phyloP scores from a whole-genome alignment of 35 echinoderm and acorn worm species.

The Heliocidaris erythrogramma region DNA sequence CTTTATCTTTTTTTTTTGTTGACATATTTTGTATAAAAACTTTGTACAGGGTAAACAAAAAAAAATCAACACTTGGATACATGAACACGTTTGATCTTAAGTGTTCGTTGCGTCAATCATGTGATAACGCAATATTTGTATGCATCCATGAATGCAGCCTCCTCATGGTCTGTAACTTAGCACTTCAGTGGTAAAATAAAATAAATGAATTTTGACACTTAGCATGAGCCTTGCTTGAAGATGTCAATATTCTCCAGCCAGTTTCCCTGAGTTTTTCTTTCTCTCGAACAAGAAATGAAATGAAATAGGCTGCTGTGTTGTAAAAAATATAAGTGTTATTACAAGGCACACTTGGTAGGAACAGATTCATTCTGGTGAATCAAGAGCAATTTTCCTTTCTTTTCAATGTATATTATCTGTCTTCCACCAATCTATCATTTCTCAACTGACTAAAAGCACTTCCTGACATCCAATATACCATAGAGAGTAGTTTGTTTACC shows the following conservation, averaged over 20 bases:
- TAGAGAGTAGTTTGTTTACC: background rate
- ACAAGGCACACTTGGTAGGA: background rate
- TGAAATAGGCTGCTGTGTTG: slow-evolving; percentile 37
- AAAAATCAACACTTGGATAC: background rate
- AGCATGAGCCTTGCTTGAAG: background rate
- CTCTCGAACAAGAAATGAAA: background rate
- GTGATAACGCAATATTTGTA: background rate
- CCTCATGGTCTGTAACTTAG: background rate
- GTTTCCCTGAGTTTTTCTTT: slow-evolving; percentile 39
- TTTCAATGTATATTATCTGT: background rate
- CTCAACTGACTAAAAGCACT: background rate
- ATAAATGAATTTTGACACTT: no score
- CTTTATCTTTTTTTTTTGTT: background rate
- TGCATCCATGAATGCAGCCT: background rate
- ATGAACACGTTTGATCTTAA: no score
- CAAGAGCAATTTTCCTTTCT: background rate
- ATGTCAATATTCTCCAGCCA: slow-evolving; percentile 5
- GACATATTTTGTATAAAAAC: slow-evolving; percentile 14
- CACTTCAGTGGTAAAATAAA: slow-evolving; percentile 6
- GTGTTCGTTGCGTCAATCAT: background rate
- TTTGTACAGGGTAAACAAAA: background rate
- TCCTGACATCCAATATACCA: background rate
- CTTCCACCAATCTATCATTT: background rate
- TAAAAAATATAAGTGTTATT: slow-evolving; percentile 1
- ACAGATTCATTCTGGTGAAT: background rate